Evolutionary conservation across 1,140 invertebrate genomes (phyloP), one percentile per base, ranked within the genome.

Genomic region (Bombus picipes): DNA sequence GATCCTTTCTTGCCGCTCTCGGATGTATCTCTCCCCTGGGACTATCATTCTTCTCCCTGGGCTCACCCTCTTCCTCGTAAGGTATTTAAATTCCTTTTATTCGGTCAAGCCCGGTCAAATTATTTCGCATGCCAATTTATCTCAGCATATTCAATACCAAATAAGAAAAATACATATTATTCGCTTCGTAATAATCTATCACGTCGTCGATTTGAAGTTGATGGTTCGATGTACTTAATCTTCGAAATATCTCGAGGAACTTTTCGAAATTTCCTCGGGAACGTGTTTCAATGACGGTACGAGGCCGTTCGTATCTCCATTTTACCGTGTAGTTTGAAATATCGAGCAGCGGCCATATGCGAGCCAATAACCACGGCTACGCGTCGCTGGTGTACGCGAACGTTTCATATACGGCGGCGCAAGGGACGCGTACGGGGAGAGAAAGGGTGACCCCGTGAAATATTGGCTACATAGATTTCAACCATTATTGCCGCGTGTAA

Each of bases 381-480:
- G 71, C 86, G 70, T 87, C 70, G 70, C 28, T 81, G 79, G 77
- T 90, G 59, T 72, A 79, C 70, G 87, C 73, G 89, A 79, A 83
- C 57, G 70, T 81, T 90, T 81, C 89, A 87, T 87, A 91, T 91
- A 92, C 81, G 89, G 87, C 10, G 65, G 62, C 81, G 72, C 82
- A 87, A 86, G 91, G 92, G 84, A 70, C 83, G 72, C 47, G 71
- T 74, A 59, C 53, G 25, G 73, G 53, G 77, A 82, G 89, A 88
- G 91, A 93, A 93, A 92, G 93, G 93, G 92, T 94, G 93, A 92
- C 92, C 71, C 86, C 78, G 78, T 94, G 92, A 94, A 95, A 94
- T 95, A 95, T 95, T 94, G 94, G 89, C 94, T 94, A 94, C 94
- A 94, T 94, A 94, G 92, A 95, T 95, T 95, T 94, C 93, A 92